A percentile compares a stretch with the other conserved stretches of the same genome.
Conservation (phyloP, 35 echinoderm and acorn worm species). For the Eucidaris tribuloides region DNA sequence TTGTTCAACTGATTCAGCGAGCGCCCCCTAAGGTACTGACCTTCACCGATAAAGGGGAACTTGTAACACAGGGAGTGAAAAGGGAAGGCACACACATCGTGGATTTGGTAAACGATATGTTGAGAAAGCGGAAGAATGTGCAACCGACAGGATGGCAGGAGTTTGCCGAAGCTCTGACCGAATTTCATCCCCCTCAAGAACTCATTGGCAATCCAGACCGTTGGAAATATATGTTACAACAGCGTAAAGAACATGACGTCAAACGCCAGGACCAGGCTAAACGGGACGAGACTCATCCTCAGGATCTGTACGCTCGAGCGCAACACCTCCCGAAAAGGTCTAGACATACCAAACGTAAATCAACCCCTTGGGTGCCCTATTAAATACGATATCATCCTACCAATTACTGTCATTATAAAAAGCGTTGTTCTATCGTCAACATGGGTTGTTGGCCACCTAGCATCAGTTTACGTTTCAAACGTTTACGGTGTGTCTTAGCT, state of each 20-base stretch:
- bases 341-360: not conserved
- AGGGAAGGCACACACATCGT: not conserved
- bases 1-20: not conserved
- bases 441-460: conserved; percentile 43
- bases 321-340: not conserved
- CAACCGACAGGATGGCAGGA: conserved; percentile 15
- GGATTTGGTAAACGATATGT: conserved; percentile 23
- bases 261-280: not conserved
- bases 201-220: conserved; percentile 2
- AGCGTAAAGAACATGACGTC: not conserved
- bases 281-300: not conserved
- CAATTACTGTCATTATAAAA: not conserved
- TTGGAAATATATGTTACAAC: conserved; percentile 3
- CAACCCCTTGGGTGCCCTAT: conserved; percentile 19
- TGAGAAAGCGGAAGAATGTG: conserved; percentile 14
- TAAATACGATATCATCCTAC: not conserved
- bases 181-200: conserved; percentile 3
- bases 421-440: not conserved
- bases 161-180: not conserved
- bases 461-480: not conserved
- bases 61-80: not conserved
- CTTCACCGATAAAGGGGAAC: not conserved
- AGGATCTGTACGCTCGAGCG: not conserved
- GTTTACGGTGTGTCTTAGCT: conserved; percentile 6
- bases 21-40: not conserved